phyloP scores from a whole-genome alignment of 2,113 vertebrate species.

The Platysteira castanea region DNA sequence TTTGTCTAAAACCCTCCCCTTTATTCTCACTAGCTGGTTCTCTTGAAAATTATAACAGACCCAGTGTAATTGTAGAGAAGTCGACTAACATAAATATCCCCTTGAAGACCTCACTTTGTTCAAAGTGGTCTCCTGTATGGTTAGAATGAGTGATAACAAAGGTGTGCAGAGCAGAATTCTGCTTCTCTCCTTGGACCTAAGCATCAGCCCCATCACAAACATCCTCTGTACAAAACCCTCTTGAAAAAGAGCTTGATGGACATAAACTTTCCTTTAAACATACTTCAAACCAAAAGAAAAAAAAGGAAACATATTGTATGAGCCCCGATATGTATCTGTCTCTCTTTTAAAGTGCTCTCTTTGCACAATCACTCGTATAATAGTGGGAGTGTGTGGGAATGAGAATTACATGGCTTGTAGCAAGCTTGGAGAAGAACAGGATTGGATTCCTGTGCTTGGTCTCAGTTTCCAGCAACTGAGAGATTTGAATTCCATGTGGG shows the following conservation, averaged over 20 bases:
- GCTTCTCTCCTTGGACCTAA: constrained; percentile 3
- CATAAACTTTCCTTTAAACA: neutral
- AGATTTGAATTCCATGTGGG: neutral
- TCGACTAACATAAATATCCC: neutral
- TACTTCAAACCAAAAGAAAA: neutral
- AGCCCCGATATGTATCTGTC: neutral
- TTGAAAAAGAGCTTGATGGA: constrained; percentile 36
- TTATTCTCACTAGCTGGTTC: neutral
- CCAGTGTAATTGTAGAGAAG: neutral
- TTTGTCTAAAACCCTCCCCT: neutral
- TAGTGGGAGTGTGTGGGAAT: fast-evolving
- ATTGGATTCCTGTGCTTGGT: neutral
- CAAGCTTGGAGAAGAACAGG: neutral
- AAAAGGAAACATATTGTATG: neutral
- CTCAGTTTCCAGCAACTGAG: neutral
- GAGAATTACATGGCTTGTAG: neutral
- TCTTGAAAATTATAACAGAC: neutral
- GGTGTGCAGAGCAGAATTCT: neutral
- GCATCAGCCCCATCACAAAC: neutral
- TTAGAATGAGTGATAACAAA: neutral
- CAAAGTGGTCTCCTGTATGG: neutral
- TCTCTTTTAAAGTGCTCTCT: neutral
- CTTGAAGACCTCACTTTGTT: neutral
- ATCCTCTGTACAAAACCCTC: constrained; percentile 1
- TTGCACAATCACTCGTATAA: neutral